These are phyloP conservation scores for Solenodon paradoxus DNA, from an alignment of 2,113 vertebrate genomes.

Conservation along the genomic window DNA sequence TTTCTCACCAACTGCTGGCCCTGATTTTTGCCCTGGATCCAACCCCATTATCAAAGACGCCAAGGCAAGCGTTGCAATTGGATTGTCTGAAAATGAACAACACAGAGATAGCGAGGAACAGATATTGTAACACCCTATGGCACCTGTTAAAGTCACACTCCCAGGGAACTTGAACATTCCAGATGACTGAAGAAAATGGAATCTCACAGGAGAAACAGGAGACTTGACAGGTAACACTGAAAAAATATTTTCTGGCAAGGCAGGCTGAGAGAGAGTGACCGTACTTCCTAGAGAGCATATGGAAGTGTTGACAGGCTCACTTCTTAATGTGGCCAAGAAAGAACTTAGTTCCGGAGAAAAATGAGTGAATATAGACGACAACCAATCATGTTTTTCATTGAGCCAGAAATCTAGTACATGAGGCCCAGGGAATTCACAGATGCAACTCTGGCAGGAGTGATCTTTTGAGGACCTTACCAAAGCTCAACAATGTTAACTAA, in stretches of 20 bases:
- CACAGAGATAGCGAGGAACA: constrained; percentile 51
- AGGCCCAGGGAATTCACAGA: not conserved
- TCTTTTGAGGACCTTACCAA: not conserved
- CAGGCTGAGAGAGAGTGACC: not conserved
- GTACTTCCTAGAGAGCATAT: not conserved
- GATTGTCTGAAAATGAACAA: constrained; percentile 64
- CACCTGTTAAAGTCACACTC: constrained; percentile 42
- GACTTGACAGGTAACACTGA: constrained; percentile 45
- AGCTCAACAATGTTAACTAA: not conserved
- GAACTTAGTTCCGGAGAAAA: constrained; percentile 4
- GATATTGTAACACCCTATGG: constrained; percentile 38
- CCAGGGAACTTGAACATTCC: not conserved
- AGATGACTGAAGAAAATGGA: constrained; percentile 21
- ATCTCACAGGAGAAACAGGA: not conserved
- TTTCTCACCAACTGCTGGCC: constrained; percentile 68
- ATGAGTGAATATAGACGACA: not conserved
- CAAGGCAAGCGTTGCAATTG: constrained; percentile 27
- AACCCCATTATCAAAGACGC: constrained; percentile 40
- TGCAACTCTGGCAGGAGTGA: not conserved
- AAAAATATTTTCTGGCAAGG: constrained; percentile 29
- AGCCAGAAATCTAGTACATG: not conserved
- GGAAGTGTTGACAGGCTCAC: not conserved
- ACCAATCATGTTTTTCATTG: not conserved
- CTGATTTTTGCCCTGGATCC: constrained; percentile 52
- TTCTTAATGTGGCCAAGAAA: constrained; percentile 19